A percentile compares a stretch with the other conserved stretches of the same genome.
Evolutionary conservation across 2,888 invertebrate species (phyloP).

Genomic region (Drosophila kambysellisi): DNA sequence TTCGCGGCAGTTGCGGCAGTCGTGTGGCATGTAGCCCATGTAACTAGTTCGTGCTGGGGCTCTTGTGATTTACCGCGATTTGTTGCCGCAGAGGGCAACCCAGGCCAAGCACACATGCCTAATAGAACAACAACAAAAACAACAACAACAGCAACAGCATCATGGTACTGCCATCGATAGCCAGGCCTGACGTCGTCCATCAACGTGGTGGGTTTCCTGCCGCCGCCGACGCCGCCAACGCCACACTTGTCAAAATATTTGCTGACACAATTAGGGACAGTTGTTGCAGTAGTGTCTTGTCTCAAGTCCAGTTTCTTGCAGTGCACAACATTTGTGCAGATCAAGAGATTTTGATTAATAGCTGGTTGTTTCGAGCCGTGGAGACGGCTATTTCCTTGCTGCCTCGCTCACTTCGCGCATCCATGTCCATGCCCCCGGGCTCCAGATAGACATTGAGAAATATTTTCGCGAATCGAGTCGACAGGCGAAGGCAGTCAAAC

Average conservation of each 20-base stretch:
- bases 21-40: conserved; percentile 21
- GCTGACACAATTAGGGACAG: conserved; percentile 61
- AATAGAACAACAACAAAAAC: conserved; percentile 30
- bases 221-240: conserved; percentile 52
- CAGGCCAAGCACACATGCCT: conserved; percentile 36
- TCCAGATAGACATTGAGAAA: conserved; percentile 75
- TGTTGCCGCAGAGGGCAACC: conserved; percentile 26
- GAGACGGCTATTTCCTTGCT: conserved; percentile 43
- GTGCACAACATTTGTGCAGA: conserved; percentile 68
- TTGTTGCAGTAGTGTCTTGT: background rate
- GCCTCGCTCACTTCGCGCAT: conserved; percentile 17
- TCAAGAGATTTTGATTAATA: conserved; percentile 81
- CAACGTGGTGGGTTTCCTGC: conserved; percentile 69
- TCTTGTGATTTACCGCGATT: conserved; percentile 80
- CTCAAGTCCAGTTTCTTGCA: conserved; percentile 55
- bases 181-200: conserved; percentile 61
- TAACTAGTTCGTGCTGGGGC: conserved; percentile 62
- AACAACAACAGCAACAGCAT: conserved; percentile 13
- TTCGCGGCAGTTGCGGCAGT: conserved; percentile 7
- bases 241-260: conserved; percentile 67
- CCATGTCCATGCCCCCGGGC: conserved; percentile 60
- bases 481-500: conserved; percentile 68
- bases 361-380: conserved; percentile 61
- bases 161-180: conserved; percentile 31
- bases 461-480: conserved; percentile 79